Conservation (phyloP, 2,888 invertebrate genomes). For the Patella pellucida region DNA sequence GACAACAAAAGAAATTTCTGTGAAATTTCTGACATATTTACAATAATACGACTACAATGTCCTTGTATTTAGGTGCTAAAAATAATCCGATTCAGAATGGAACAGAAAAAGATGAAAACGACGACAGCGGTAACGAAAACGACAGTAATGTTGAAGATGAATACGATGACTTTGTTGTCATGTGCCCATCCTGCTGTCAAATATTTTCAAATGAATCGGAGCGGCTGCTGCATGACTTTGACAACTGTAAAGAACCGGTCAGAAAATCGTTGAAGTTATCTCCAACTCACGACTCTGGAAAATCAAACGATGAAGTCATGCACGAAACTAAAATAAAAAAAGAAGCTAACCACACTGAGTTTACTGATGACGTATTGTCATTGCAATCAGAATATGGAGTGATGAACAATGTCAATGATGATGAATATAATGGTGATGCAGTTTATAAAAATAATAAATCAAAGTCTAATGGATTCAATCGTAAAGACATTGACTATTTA, state of each 20-base stretch:
- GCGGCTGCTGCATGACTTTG: not conserved
- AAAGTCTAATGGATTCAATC: not conserved
- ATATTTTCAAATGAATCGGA: not conserved
- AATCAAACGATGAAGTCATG: not conserved
- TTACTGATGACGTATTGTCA: not conserved
- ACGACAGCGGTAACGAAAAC: not conserved
- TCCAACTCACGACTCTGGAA: not conserved
- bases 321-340: too few relatives aligned
- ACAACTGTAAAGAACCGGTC: not conserved
- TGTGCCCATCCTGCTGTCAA: not conserved
- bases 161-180: conserved; percentile 4
- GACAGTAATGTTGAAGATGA: not conserved
- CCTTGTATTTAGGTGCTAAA: not conserved
- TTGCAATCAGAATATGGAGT: conserved; percentile 1
- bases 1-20: too few relatives aligned
- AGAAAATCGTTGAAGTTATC: not conserved
- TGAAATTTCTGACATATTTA: too few relatives aligned
- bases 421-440: not conserved
- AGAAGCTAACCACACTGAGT: not conserved
- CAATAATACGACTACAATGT: too few relatives aligned
- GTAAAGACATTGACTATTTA: not conserved
- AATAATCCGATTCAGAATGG: not conserved
- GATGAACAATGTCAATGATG: not conserved
- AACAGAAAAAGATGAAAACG: not conserved
- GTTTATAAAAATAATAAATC: not conserved